phyloP scores from a whole-genome alignment of 2,888 invertebrate species.

The Apodemia duryi region DNA sequence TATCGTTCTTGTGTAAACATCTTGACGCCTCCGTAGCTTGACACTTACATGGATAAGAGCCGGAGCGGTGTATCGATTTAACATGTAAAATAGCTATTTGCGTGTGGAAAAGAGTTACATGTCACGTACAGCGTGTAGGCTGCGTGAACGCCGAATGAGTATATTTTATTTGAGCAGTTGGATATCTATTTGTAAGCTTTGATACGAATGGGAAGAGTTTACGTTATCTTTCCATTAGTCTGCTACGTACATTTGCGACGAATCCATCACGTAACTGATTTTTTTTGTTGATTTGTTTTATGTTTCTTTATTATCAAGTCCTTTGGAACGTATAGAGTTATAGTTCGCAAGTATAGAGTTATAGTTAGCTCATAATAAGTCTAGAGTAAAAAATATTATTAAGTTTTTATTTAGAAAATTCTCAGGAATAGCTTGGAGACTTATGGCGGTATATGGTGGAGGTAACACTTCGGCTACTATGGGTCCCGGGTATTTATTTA shows the following conservation, averaged over 20 bases:
- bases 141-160: slow-evolving; percentile 1
- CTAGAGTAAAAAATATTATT: too few relatives aligned
- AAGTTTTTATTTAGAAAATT: too few relatives aligned
- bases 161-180: neutral
- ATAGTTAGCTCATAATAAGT: too few relatives aligned
- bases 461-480: too few relatives aligned
- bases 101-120: neutral
- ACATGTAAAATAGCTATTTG: slow-evolving; percentile 7
- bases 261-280: too few relatives aligned
- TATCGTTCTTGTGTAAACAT: neutral
- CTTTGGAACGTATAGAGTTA: too few relatives aligned
- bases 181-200: slow-evolving; percentile 4
- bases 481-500: too few relatives aligned
- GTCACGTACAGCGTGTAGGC: neutral
- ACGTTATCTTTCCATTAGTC: neutral
- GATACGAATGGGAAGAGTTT: neutral
- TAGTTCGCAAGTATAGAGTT: too few relatives aligned
- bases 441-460: too few relatives aligned
- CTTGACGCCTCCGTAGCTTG: slow-evolving; percentile 2
- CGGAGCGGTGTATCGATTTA: neutral
- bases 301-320: too few relatives aligned
- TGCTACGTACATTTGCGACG: neutral
- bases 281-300: too few relatives aligned
- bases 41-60: slow-evolving; percentile 2
- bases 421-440: too few relatives aligned